Conservation (phyloP, 2,888 invertebrate species). For the Leptopilina drosophilae region DNA sequence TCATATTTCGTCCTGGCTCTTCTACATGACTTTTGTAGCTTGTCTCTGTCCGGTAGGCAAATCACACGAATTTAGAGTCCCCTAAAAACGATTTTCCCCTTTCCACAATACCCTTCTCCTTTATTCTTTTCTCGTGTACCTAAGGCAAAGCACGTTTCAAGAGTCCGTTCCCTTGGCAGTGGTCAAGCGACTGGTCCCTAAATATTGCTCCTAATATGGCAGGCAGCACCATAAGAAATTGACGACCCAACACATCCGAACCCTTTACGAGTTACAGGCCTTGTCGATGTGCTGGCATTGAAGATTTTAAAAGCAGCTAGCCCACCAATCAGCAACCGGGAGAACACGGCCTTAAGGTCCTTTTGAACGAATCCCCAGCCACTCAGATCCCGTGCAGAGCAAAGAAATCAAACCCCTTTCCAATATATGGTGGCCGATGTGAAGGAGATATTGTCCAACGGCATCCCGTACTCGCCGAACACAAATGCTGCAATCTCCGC, state of each 20-base stretch:
- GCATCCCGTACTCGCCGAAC: background rate
- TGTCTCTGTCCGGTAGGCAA: no score
- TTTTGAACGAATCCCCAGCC: background rate
- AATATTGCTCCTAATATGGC: background rate
- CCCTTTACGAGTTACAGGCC: background rate
- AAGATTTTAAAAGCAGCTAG: background rate
- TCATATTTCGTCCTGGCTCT: no score
- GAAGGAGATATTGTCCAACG: conserved; percentile 17
- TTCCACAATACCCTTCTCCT: no score
- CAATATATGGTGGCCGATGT: conserved; percentile 51
- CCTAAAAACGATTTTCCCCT: no score
- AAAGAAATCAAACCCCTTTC: conserved; percentile 52
- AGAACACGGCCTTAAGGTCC: conserved; percentile 46
- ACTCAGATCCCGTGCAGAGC: conserved; percentile 47
- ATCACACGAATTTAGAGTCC: no score
- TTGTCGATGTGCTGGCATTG: background rate
- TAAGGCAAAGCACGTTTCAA: no score
- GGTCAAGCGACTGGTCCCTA: background rate
- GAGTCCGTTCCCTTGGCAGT: no score
- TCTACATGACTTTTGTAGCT: no score
- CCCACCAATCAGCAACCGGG: conserved; percentile 43
- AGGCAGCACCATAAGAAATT: background rate
- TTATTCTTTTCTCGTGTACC: no score
- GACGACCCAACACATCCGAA: background rate
- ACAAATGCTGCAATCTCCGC: background rate